Percentiles rank a stretch among this genome's conserved stretches.
phyloP scores from a whole-genome alignment of 53 echinoderm and acorn worm genomes.

The Hippasteria phrygiana region DNA sequence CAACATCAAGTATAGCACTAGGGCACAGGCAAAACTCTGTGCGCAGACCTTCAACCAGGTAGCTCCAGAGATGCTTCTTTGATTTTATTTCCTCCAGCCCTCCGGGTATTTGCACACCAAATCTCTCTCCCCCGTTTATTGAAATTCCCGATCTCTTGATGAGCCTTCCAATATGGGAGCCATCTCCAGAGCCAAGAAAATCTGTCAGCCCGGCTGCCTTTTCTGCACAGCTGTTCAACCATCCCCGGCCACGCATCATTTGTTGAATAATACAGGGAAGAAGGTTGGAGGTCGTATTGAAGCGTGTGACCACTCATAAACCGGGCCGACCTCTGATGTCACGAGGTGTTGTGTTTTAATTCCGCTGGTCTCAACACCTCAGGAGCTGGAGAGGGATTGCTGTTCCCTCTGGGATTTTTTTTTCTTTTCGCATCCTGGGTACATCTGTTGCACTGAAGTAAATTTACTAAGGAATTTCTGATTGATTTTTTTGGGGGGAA shows the following conservation, averaged over 20 bases:
- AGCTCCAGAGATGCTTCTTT: neutral
- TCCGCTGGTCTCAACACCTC: slow-evolving; percentile 36
- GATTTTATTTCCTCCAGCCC: slow-evolving; percentile 18
- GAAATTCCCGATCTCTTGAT: slow-evolving; percentile 32
- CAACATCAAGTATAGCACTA: no score
- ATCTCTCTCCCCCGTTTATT: slow-evolving; percentile 37
- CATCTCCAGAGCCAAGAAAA: neutral
- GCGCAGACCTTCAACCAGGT: no score
- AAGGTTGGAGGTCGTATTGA: slow-evolving; percentile 30
- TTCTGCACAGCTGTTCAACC: slow-evolving; percentile 29
- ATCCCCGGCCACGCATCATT: slow-evolving; percentile 20
- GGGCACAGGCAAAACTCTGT: no score
- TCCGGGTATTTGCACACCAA: slow-evolving; percentile 23
- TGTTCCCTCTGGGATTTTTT: neutral
- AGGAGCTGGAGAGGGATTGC: neutral
- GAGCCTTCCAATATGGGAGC: neutral
- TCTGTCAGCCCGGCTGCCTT: slow-evolving; percentile 32
- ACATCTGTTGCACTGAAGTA: slow-evolving; percentile 32
- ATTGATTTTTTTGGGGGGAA: neutral
- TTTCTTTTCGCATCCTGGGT: neutral
- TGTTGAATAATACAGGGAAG: slow-evolving; percentile 24
- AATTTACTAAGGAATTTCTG: neutral
- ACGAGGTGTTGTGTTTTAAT: slow-evolving; percentile 53
- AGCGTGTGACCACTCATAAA: slow-evolving; percentile 36
- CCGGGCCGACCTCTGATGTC: slow-evolving; percentile 4